These are phyloP conservation scores for Caradrina kadenii DNA, from an alignment of 2,888 invertebrate species.

Conservation along the genomic window DNA sequence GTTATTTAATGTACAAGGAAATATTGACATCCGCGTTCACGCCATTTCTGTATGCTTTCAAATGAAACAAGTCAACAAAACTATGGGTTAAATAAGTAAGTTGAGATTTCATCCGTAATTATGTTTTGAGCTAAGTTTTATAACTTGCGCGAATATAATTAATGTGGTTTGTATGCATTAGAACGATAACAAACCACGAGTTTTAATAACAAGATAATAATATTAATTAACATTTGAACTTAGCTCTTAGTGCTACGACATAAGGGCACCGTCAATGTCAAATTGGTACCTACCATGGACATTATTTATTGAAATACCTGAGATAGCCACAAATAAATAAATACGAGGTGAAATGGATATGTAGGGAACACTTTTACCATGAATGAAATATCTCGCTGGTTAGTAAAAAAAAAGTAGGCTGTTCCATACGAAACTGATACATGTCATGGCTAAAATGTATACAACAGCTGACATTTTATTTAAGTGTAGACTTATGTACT, in stretches of 20 bases:
- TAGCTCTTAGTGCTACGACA: background rate
- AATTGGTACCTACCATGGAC: background rate
- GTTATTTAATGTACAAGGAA: too few species aligned
- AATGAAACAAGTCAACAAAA: constrained; percentile 44
- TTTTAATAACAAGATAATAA: constrained; percentile 25
- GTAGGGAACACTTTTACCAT: too few species aligned
- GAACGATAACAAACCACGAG: constrained; percentile 24
- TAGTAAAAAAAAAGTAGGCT: too few species aligned
- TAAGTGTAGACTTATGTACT: too few species aligned
- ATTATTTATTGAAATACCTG: background rate
- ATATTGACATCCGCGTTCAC: background rate
- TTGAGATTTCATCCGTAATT: constrained; percentile 59
- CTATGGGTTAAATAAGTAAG: constrained; percentile 45
- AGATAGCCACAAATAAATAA: too few species aligned
- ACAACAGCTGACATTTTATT: too few species aligned
- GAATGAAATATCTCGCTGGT: too few species aligned
- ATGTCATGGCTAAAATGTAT: too few species aligned
- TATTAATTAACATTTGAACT: background rate
- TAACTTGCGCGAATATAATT: constrained; percentile 42
- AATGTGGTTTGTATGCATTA: constrained; percentile 54
- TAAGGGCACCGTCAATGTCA: background rate
- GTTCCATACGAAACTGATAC: too few species aligned
- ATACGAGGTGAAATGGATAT: too few species aligned
- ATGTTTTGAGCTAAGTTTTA: constrained; percentile 50
- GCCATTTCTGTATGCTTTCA: constrained; percentile 39